A percentile compares a stretch with the other conserved stretches of the same genome.
Evolutionary conservation across 2,888 invertebrate species (phyloP).

Genomic region (Protonemura montana): DNA sequence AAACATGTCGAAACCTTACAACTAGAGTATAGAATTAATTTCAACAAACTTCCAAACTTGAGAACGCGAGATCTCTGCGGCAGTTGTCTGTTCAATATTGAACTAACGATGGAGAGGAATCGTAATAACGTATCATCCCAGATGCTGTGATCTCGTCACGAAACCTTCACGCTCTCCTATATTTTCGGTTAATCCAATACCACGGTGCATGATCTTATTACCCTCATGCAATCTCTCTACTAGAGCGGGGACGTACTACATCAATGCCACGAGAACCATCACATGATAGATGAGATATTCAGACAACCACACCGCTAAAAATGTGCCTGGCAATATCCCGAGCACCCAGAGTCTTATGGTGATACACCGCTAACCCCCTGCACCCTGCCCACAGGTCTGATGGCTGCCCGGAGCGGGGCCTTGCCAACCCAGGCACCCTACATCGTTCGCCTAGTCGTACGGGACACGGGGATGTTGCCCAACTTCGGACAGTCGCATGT

Average conservation of each 20-base stretch:
- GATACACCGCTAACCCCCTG: background rate
- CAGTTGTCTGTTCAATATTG: conserved; percentile 1
- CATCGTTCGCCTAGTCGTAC: background rate
- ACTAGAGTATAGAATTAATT: conserved; percentile 4
- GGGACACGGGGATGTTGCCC: background rate
- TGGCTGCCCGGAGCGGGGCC: background rate
- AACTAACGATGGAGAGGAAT: background rate
- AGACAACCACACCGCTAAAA: background rate
- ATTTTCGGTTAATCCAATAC: background rate
- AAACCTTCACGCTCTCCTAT: background rate
- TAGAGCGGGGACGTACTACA: background rate
- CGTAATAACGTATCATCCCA: background rate
- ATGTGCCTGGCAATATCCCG: too few relatives aligned
- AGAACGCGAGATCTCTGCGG: background rate
- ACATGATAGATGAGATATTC: background rate
- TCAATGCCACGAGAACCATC: background rate
- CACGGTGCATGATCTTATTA: background rate
- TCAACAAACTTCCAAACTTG: background rate
- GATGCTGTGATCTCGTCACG: background rate
- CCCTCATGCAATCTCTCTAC: background rate
- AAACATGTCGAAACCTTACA: background rate
- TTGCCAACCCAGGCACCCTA: conserved; percentile 16
- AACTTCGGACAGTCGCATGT: background rate
- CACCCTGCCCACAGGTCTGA: conserved; percentile 21
- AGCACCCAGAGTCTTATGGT: too few relatives aligned